phyloP scores from a whole-genome alignment of 35 echinoderm and acorn worm species.

The Amphiura filiformis region DNA sequence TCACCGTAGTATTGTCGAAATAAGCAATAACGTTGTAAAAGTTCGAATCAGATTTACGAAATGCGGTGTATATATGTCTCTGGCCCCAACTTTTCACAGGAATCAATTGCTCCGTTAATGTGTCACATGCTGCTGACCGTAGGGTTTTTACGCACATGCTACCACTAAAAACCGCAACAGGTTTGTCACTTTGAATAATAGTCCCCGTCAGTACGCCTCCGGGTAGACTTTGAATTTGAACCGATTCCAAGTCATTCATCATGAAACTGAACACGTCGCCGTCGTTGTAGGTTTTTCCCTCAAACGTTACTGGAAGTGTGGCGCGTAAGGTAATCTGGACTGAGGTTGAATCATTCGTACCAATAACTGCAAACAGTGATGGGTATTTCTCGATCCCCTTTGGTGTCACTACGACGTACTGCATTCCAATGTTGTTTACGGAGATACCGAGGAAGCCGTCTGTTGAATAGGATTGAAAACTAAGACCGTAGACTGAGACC shows the following conservation, averaged over 20 bases:
- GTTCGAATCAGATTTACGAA: not conserved
- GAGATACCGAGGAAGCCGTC: constrained; percentile 63
- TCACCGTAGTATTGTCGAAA: constrained; percentile 30
- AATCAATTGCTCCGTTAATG: constrained; percentile 51
- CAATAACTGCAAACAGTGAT: constrained; percentile 44
- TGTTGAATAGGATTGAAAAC: constrained; percentile 42
- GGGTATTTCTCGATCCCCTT: too few relatives aligned
- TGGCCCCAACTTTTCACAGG: constrained; percentile 65
- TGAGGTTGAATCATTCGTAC: constrained; percentile 1
- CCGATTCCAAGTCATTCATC: constrained; percentile 17
- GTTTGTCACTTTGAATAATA: constrained; percentile 54
- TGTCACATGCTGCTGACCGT: constrained; percentile 34
- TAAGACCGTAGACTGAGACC: constrained; percentile 64
- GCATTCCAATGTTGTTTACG: constrained; percentile 30
- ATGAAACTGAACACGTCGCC: constrained; percentile 34
- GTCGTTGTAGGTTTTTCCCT: constrained; percentile 2
- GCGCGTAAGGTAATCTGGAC: constrained; percentile 23
- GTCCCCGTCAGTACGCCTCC: constrained; percentile 30
- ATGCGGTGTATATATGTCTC: constrained; percentile 48
- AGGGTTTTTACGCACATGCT: constrained; percentile 25
- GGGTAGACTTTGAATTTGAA: constrained; percentile 30
- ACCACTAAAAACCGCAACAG: constrained; percentile 55
- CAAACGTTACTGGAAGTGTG: constrained; percentile 27
- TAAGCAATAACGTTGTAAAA: constrained; percentile 48
- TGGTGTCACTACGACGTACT: constrained; percentile 52